phyloP scores from a whole-genome alignment of 1,140 invertebrate genomes.

The Andricus grossulariae region DNA sequence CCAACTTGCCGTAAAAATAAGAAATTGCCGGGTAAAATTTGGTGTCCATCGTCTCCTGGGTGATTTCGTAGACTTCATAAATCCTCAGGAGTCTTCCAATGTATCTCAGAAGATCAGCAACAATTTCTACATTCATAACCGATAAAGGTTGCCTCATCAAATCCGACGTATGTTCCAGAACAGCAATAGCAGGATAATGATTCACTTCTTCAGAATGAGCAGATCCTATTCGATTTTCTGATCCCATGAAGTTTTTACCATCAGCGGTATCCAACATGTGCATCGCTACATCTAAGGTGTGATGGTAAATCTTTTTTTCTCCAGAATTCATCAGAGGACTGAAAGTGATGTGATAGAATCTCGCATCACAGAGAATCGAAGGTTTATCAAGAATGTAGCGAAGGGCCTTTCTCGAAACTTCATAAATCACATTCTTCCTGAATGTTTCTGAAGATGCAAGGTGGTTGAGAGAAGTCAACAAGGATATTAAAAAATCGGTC shows the following conservation, averaged over 20 bases:
- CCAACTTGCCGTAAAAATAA: constrained; percentile 68
- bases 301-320: constrained; percentile 65
- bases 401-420: constrained; percentile 59
- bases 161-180: constrained; percentile 61
- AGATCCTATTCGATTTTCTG: constrained; percentile 56
- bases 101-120: constrained; percentile 61
- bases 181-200: constrained; percentile 59
- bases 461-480: constrained; percentile 61
- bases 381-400: constrained; percentile 60
- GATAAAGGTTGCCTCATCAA: constrained; percentile 69
- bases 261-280: constrained; percentile 66
- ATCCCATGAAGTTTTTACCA: constrained; percentile 62
- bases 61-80: constrained; percentile 63
- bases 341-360: constrained; percentile 64
- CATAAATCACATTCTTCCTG: constrained; percentile 59
- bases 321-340: constrained; percentile 57
- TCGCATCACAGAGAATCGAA: constrained; percentile 56
- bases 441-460: constrained; percentile 58
- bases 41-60: constrained; percentile 56
- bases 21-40: constrained; percentile 65
- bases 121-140: constrained; percentile 67
- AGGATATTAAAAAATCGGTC: constrained; percentile 61
- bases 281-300: constrained; percentile 63
- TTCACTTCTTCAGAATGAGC: constrained; percentile 49
- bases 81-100: constrained; percentile 64